phyloP scores from a whole-genome alignment of 2,113 vertebrate species.

The Amia ocellicauda region DNA sequence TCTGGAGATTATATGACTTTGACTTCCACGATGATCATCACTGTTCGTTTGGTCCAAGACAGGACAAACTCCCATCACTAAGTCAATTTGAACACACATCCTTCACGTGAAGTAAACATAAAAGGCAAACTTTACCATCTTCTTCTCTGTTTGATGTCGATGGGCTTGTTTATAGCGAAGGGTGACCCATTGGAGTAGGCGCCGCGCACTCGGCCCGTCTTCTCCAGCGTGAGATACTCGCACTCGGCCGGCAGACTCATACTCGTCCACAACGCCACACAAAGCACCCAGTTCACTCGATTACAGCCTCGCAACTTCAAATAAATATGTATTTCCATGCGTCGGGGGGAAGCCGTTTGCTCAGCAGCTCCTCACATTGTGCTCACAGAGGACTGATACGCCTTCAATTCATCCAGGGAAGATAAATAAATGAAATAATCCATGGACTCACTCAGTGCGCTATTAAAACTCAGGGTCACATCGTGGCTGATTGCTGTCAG shows the following conservation, averaged over 20 bases:
- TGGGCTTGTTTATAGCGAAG: conserved; percentile 89
- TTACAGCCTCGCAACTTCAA: not conserved
- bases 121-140: conserved; percentile 76
- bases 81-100: no score
- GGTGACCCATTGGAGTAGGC: conserved; percentile 79
- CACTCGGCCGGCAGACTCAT: conserved; percentile 87
- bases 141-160: conserved; percentile 89
- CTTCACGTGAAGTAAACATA: no score
- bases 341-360: not conserved
- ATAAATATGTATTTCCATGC: not conserved
- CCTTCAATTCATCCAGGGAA: no score
- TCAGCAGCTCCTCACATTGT: not conserved
- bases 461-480: not conserved
- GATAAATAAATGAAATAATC: not conserved
- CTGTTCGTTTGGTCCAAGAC: no score
- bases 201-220: conserved; percentile 75
- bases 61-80: no score
- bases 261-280: conserved; percentile 36
- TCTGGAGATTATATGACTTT: no score
- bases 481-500: not conserved
- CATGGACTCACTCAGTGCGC: not conserved
- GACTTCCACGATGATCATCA: no score
- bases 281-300: not conserved
- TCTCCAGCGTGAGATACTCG: conserved; percentile 78
- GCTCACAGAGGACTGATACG: not conserved